Conservation (phyloP, 2,888 invertebrate species). For the Melikaiella ostensackeni region DNA sequence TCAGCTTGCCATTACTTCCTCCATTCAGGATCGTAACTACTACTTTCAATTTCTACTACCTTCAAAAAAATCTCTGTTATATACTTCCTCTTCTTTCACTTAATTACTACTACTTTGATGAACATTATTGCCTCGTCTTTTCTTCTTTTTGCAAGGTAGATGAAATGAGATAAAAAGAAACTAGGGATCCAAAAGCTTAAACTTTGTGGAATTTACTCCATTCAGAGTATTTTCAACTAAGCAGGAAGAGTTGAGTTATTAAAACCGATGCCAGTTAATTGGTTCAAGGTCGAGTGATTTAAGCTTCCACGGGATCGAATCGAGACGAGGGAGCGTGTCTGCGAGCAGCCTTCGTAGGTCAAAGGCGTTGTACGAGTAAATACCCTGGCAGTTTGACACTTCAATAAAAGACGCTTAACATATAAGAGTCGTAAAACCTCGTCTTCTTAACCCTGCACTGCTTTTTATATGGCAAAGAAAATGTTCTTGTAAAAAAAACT, state of each 20-base stretch:
- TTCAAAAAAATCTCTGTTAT: neutral
- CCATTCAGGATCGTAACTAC: conserved; percentile 29
- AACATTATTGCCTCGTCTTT: neutral
- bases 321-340: conserved; percentile 6
- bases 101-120: neutral
- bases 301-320: conserved; percentile 42
- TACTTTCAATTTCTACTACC: conserved; percentile 13
- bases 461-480: neutral
- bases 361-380: conserved; percentile 18
- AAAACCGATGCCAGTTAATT: conserved; percentile 41
- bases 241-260: conserved; percentile 11
- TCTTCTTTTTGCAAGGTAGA: neutral
- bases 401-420: neutral
- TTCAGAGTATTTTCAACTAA: neutral
- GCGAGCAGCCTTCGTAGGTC: neutral
- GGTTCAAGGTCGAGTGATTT: conserved; percentile 56
- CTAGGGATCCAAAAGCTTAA: neutral
- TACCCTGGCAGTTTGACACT: conserved; percentile 8
- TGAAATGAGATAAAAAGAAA: neutral
- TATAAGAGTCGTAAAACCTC: conserved; percentile 4
- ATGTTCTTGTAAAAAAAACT: neutral
- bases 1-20: conserved; percentile 34
- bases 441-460: neutral
- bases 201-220: neutral
- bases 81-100: neutral